These are phyloP conservation scores for Rhizoglyphus robini DNA, from an alignment of 1,140 invertebrate genomes.

Conservation along the genomic window DNA sequence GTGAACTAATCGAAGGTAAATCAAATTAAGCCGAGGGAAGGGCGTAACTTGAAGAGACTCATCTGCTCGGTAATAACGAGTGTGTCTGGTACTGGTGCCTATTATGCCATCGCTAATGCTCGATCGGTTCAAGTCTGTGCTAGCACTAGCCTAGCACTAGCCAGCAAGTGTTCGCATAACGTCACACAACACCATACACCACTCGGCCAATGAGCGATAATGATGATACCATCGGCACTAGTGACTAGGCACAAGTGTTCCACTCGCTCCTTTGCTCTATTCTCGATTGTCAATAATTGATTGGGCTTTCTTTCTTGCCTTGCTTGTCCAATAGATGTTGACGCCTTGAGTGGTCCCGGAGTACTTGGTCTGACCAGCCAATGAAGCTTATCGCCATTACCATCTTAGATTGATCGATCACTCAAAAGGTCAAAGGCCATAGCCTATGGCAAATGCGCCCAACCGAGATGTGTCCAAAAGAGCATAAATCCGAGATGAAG, in stretches of 20 bases:
- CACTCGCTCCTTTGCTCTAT: neutral
- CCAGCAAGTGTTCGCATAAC: neutral
- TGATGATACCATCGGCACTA: neutral
- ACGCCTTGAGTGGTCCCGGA: neutral
- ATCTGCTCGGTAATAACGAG: neutral
- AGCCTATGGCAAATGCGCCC: neutral
- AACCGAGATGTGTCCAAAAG: neutral
- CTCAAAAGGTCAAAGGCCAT: neutral
- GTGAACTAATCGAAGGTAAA: neutral
- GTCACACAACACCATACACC: too few species aligned
- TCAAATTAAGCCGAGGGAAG: conserved; percentile 16
- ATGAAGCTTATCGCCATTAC: too few species aligned
- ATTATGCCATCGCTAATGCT: neutral
- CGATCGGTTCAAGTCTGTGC: neutral
- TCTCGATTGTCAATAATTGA: conserved; percentile 15
- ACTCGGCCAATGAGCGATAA: neutral
- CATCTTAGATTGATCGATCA: neutral
- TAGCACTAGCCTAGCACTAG: neutral
- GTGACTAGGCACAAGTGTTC: neutral
- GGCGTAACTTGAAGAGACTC: conserved; percentile 9
- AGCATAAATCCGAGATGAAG: neutral
- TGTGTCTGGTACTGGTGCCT: neutral
- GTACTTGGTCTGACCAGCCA: too few species aligned
- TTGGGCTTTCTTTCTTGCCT: conserved; percentile 3
- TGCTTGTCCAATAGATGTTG: neutral